Evolutionary conservation across 2,797 vertebrate species (phyloP), one percentile per base, ranked within the genome.

Genomic region (Poecile montanus): DNA sequence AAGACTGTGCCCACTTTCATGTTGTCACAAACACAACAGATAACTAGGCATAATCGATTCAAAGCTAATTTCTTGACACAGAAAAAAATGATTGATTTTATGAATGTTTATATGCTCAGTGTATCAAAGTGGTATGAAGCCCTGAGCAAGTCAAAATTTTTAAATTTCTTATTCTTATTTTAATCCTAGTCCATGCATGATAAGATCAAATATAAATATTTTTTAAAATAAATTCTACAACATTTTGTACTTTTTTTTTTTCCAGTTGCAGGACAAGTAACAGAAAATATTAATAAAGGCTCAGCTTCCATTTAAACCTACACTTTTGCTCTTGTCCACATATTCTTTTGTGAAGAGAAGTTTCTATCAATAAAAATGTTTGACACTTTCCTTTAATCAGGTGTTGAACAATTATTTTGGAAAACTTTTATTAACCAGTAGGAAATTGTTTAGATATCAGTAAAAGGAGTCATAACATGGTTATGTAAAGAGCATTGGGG

Each of bases 21-120:
- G 89, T 93, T 97, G 95, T 96, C 95, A 96, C 85, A 97, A 96
- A 87, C 75, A 95, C 95, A 98, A 91, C 84, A 97, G 95, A 96
- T 97, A 98, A 97, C 63, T 76, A 95, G 93, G 53, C 36, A 82
- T 91, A 94, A 97, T 97, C 92, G 2, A 97, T 97, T 94, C 40
- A 95, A 97, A 97, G 82, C 70, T 96, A 95, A 97, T 97, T 97
- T 91, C 54, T 93, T 83, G 61, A 80, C 27, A 62, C 17, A 75
- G 32, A 80, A 91, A 78, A 21, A 91, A 95, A 93, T 93, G 5
- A 95, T 68, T 94, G 83, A 95, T 96, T 97, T 97, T 91, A 96
- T 97, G 88, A 96, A 97, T 97, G 97, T 97, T 94, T 96, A 95
- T 96, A 61, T 91, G 48, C 6, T 87, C 26, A 63, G 44, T 96